A percentile compares a stretch with the other conserved stretches of the same genome.
phyloP scores from a whole-genome alignment of 2,113 vertebrate species.

The Delphinus delphis region DNA sequence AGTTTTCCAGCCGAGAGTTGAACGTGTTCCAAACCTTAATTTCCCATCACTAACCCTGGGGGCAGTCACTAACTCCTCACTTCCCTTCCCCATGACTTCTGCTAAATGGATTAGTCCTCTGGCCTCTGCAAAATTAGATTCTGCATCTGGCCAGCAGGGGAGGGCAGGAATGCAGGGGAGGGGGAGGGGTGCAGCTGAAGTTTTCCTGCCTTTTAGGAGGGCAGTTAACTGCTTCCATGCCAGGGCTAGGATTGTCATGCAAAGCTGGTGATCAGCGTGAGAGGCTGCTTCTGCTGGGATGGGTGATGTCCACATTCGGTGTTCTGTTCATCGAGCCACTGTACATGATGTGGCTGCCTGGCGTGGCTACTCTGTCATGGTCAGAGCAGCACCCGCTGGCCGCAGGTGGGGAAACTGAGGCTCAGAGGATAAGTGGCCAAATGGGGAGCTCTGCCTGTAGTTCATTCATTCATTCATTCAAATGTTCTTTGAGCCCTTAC shows the following conservation, averaged over 20 bases:
- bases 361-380: too few relatives aligned
- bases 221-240: neutral
- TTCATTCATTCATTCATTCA: neutral
- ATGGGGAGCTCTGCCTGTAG: neutral
- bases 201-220: neutral
- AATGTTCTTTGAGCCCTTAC: neutral
- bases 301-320: accelerated
- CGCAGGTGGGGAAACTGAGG: neutral
- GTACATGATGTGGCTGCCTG: too few relatives aligned
- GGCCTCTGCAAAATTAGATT: slow-evolving; percentile 48
- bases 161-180: neutral
- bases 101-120: slow-evolving; percentile 50
- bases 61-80: neutral
- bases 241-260: neutral
- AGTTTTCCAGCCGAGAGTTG: slow-evolving; percentile 27
- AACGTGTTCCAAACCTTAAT: neutral
- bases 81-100: neutral
- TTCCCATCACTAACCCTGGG: neutral
- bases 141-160: neutral
- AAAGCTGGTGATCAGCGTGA: accelerated
- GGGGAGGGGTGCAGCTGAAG: neutral
- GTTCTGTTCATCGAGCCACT: neutral
- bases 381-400: neutral
- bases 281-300: neutral
- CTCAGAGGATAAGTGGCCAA: neutral